Evolutionary conservation across 2,888 invertebrate species (phyloP).

Genomic region (Trilocha varians): DNA sequence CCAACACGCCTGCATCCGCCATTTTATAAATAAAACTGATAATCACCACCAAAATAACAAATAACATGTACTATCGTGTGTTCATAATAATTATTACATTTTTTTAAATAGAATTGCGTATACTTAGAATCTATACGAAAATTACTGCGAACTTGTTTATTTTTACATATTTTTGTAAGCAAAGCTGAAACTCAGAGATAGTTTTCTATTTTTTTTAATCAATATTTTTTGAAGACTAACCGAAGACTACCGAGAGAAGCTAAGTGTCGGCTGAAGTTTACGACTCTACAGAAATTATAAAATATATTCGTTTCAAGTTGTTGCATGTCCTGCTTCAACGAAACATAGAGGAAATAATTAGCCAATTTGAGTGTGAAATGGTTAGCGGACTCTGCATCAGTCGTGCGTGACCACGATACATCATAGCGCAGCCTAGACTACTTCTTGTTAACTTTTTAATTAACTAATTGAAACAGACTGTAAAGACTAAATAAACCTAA

Average conservation of each 20-base stretch:
- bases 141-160: no score
- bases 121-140: no score
- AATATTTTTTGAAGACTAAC: no score
- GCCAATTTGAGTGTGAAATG: constrained; percentile 3
- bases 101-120: no score
- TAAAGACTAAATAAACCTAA: constrained; percentile 13
- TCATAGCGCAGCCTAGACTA: constrained; percentile 20
- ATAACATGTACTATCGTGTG: no score
- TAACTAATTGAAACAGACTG: constrained; percentile 25
- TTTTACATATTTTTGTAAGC: no score
- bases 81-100: no score
- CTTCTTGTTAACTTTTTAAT: constrained; percentile 26
- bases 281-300: constrained; percentile 4
- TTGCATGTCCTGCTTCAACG: background rate
- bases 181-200: no score
- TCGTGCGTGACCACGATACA: constrained; percentile 7
- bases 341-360: background rate
- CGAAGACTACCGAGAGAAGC: no score
- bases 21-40: constrained; percentile 46
- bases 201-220: no score
- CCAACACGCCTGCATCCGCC: constrained; percentile 37
- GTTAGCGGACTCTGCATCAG: constrained; percentile 12
- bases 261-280: background rate
- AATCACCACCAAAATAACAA: constrained; percentile 14
- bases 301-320: constrained; percentile 8